Conservation (phyloP, 2,113 vertebrate genomes). For the Pelecanus crispus region DNA sequence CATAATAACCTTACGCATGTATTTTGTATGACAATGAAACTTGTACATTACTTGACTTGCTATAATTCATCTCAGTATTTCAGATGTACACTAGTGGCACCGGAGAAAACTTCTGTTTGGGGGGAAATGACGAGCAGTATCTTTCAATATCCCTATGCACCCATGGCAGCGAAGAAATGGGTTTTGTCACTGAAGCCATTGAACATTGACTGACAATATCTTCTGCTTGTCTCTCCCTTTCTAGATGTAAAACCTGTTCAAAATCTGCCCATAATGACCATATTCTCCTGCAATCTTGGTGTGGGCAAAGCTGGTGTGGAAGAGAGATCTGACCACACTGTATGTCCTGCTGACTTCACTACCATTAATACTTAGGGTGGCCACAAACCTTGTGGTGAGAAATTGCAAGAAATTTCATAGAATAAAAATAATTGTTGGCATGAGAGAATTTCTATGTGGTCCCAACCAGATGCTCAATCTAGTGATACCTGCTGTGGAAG, state of each 20-base stretch:
- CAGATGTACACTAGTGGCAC: not conserved
- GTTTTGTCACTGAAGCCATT: not conserved
- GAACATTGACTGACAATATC: not conserved
- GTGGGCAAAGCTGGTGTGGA: not conserved
- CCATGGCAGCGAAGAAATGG: not conserved
- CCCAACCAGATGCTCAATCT: not conserved
- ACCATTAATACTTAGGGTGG: not conserved
- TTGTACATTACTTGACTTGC: constrained; percentile 47
- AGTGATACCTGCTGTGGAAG: not conserved
- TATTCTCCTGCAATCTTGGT: not conserved
- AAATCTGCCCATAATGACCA: not conserved
- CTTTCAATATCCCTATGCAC: not conserved
- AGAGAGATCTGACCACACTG: not conserved
- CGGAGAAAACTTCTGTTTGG: constrained; percentile 12
- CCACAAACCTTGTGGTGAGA: not conserved
- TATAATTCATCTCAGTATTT: constrained; percentile 46
- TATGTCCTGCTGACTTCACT: not conserved
- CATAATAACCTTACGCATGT: not conserved
- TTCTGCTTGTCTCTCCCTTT: not conserved
- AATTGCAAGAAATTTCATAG: not conserved
- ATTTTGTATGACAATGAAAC: constrained; percentile 13
- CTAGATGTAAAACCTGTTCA: not conserved
- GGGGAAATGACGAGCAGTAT: not conserved
- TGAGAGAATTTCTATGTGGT: not conserved
- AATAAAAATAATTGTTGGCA: not conserved